These are phyloP conservation scores for Gracilinanus agilis DNA, from an alignment of 2,113 vertebrate species.

Conservation along the genomic window DNA sequence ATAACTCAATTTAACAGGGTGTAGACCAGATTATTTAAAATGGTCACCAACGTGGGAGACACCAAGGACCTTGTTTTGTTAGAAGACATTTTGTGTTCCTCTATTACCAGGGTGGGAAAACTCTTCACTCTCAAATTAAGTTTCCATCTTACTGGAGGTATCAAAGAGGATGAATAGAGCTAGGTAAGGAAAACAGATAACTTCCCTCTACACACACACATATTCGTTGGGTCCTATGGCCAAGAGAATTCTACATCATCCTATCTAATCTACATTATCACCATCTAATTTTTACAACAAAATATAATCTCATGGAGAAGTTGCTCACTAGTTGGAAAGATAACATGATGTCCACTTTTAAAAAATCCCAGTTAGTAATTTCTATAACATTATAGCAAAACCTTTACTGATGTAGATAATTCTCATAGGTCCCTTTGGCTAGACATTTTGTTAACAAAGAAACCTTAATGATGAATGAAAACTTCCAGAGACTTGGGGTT, in stretches of 20 bases:
- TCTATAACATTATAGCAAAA: slow-evolving; percentile 14
- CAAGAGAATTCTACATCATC: neutral
- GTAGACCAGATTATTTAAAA: neutral
- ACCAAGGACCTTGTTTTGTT: neutral
- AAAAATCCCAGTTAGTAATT: neutral
- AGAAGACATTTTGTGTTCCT: neutral
- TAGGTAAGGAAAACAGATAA: neutral
- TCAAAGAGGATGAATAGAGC: neutral
- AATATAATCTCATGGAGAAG: neutral
- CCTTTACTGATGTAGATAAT: slow-evolving; percentile 6
- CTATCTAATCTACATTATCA: neutral
- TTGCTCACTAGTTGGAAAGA: neutral
- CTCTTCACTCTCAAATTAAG: neutral
- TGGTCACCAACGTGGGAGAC: neutral
- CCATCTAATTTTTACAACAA: neutral
- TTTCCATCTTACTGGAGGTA: neutral
- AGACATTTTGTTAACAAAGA: slow-evolving; percentile 54
- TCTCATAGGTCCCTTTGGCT: slow-evolving; percentile 45
- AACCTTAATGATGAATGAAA: slow-evolving; percentile 60
- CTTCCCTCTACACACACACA: neutral
- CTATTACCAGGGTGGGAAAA: neutral
- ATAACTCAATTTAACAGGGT: neutral
- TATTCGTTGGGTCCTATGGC: neutral
- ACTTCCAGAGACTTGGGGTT: slow-evolving; percentile 48
- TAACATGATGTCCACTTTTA: neutral